phyloP scores from a whole-genome alignment of 2,113 vertebrate genomes.

The Phainopepla nitens region DNA sequence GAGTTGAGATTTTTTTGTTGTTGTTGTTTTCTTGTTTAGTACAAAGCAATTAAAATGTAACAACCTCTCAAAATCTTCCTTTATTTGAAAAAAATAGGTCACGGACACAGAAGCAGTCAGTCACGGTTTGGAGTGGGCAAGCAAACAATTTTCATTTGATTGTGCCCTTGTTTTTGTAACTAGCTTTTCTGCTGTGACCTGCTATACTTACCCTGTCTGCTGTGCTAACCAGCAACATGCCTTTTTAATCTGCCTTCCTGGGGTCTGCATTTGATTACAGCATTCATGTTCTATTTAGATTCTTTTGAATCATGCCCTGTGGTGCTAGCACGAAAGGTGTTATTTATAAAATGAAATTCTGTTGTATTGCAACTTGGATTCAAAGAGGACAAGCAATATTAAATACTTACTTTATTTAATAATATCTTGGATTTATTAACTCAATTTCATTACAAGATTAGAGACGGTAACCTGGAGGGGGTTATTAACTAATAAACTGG shows the following conservation, averaged over 20 bases:
- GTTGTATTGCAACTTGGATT: constrained; percentile 81
- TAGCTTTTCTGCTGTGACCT: constrained; percentile 75
- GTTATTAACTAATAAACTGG: constrained; percentile 72
- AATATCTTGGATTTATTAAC: constrained; percentile 82
- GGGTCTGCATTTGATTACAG: constrained; percentile 84
- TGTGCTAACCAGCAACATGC: constrained; percentile 75
- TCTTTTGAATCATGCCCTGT: constrained; percentile 82
- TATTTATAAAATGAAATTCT: constrained; percentile 86
- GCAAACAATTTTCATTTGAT: constrained; percentile 68
- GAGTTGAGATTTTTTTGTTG: neutral
- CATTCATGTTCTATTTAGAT: constrained; percentile 85
- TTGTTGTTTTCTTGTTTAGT: neutral
- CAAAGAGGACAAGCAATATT: constrained; percentile 82
- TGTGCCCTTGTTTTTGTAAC: constrained; percentile 69
- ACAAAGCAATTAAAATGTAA: constrained; percentile 54
- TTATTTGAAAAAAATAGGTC: constrained; percentile 48
- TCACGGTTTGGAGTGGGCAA: constrained; percentile 51
- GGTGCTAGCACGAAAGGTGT: constrained; percentile 82
- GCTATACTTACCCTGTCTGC: constrained; percentile 73
- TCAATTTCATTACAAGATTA: constrained; percentile 77
- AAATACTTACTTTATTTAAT: constrained; percentile 83
- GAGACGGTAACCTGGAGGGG: constrained; percentile 64
- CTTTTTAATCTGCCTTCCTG: constrained; percentile 82
- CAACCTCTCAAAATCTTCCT: constrained; percentile 17
- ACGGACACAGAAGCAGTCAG: constrained; percentile 32